These are phyloP conservation scores for Percina caprodes DNA, from an alignment of 2,113 vertebrate species.

Conservation along the genomic window DNA sequence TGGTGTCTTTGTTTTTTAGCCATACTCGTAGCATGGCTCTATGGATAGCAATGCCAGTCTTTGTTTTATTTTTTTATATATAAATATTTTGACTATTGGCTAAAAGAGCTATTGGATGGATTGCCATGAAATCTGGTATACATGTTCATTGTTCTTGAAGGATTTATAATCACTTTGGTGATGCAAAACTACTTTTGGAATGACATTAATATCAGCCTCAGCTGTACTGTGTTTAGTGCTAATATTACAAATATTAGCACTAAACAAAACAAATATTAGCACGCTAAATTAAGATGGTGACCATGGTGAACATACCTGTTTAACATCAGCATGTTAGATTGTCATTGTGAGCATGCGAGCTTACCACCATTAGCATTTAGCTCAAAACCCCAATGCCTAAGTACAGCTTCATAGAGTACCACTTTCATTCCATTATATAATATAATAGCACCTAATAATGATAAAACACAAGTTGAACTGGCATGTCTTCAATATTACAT, in stretches of 20 bases:
- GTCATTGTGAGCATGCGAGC: neutral
- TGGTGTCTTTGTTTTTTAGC: neutral
- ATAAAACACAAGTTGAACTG: neutral
- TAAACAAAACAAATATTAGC: neutral
- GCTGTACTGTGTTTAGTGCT: neutral
- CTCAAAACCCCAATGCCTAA: neutral
- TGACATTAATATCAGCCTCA: neutral
- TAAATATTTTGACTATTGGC: too few species aligned
- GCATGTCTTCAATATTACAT: neutral
- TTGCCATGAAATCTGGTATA: too few species aligned
- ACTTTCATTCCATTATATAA: too few species aligned
- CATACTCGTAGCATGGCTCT: neutral
- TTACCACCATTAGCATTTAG: neutral
- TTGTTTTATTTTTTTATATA: too few species aligned
- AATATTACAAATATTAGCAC: neutral
- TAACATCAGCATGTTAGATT: neutral
- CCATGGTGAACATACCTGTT: neutral
- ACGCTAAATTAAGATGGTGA: neutral
- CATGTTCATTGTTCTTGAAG: too few species aligned
- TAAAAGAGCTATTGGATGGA: too few species aligned
- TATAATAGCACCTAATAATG: neutral
- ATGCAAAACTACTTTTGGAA: neutral
- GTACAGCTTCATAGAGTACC: neutral
- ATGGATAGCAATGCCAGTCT: neutral
- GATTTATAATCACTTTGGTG: neutral